Evolutionary conservation across 2,888 invertebrate genomes (phyloP), one percentile per base, ranked within the genome.

Genomic region (Argyresthia goedartella): DNA sequence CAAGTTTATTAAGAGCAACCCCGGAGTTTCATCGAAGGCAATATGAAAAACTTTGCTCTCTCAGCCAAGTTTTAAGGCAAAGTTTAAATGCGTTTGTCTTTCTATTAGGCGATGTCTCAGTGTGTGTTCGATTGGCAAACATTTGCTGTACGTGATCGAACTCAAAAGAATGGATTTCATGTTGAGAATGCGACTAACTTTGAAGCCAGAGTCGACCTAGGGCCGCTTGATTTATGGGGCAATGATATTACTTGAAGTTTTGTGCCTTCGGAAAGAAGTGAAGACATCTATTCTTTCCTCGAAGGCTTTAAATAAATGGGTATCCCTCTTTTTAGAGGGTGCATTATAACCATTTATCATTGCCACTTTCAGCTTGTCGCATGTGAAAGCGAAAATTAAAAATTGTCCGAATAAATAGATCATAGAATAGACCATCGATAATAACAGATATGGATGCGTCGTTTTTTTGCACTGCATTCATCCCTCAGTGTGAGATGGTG

Each of bases 71-170:
- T 25, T 25, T 25, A 25, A 25, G 25, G 25, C 60, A 63, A 71
- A 74, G 65, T 75, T 70, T 62, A 67, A 65, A 72, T 72, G 64
- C 68, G 71, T 76, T 73, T 77, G 73, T 71, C 70, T 71, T 73
- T 65, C 72, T 71, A 77, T 77, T 76, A 79, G 67, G 66, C 64
- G 57, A 59, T 63, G 66, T 67, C 66, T 65, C 64, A 57, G 67
- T 65, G 68, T 76, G 67, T 78, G 75, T 72, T 73, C 67, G 64
- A 67, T 69, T 68, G 65, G 71, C 69, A 76, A 80, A 79, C 73
- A 78, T 79, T 80, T 78, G 77, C 67, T 62, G 78, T 78, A 80
- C 80, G 80, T 80, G 80, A 76, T 78, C 73, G 67, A 70, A 77
- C 75, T 76, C 71, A 70, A 72, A 75, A 76, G 68, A 69, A 67